Percentiles rank a stretch among this genome's conserved stretches.
phyloP scores from a whole-genome alignment of 1,140 invertebrate genomes.

The Sarcophaga peregrina region DNA sequence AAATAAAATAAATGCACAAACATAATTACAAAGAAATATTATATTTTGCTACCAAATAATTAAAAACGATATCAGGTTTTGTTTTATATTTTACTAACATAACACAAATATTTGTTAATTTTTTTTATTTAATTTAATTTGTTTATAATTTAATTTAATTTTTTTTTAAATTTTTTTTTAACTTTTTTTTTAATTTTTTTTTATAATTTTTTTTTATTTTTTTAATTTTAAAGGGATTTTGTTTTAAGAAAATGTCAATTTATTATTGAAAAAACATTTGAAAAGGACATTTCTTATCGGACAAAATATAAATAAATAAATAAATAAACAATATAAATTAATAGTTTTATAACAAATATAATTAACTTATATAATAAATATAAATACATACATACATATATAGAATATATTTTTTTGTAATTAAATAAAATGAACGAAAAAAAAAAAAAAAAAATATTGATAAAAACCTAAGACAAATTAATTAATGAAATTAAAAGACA shows the following conservation, averaged over 20 bases:
- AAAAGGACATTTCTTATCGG: not conserved
- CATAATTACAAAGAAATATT: not conserved
- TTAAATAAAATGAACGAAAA: not conserved
- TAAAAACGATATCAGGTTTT: not conserved
- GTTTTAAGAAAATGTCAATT: constrained; percentile 22
- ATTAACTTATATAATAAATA: not conserved
- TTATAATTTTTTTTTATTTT: not conserved
- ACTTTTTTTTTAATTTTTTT: not conserved
- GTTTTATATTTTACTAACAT: too few species aligned
- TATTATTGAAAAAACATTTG: not conserved
- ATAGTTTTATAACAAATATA: not conserved
- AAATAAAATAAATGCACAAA: not conserved
- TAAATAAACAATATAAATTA: too few species aligned
- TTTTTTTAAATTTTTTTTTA: too few species aligned
- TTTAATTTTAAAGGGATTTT: not conserved
- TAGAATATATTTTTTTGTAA: constrained; percentile 1
- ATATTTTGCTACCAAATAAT: constrained; percentile 14
- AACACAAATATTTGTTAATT: too few species aligned
- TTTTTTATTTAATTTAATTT: too few species aligned
- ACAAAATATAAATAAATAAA: too few species aligned
- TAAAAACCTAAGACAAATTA: not conserved
- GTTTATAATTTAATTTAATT: too few species aligned
- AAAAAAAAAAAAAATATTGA: too few species aligned
- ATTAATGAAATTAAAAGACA: not conserved
- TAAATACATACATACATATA: not conserved